Percentiles rank a stretch among this genome's conserved stretches.
Conservation (phyloP, 2,797 vertebrate species). For the Cyprinodon diabolis region DNA sequence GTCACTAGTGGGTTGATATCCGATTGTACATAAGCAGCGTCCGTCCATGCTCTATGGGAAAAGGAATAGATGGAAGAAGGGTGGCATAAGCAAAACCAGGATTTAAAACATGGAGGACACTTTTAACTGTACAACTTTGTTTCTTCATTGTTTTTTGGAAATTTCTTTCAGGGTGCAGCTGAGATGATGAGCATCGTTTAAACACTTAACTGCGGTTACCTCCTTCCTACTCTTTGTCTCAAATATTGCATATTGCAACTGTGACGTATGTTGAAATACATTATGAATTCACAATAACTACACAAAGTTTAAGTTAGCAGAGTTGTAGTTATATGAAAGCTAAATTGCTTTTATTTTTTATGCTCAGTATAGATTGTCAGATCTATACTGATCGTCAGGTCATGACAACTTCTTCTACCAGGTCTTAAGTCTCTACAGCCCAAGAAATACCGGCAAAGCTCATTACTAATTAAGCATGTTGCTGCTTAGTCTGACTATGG, state of each 20-base stretch:
- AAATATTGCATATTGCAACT: neutral
- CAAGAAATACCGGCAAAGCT: no score
- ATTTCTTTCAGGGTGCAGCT: neutral
- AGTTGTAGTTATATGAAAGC: neutral
- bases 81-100: neutral
- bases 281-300: neutral
- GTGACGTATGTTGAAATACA: neutral
- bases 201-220: neutral
- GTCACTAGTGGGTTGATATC: constrained; percentile 63
- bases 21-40: constrained; percentile 83
- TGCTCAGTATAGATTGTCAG: no score
- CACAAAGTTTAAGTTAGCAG: neutral
- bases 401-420: neutral
- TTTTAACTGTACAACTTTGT: neutral
- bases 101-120: neutral
- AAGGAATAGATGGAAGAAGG: neutral
- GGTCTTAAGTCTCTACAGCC: neutral
- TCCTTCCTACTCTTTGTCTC: neutral
- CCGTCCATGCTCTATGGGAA: constrained; percentile 82
- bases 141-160: neutral
- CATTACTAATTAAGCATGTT: neutral
- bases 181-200: neutral
- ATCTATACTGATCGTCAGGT: neutral
- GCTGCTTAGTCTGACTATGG: neutral
- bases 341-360: neutral